A percentile compares a stretch with the other conserved stretches of the same genome.
Conservation (phyloP, 2,797 vertebrate genomes). For the Falco berigora region DNA sequence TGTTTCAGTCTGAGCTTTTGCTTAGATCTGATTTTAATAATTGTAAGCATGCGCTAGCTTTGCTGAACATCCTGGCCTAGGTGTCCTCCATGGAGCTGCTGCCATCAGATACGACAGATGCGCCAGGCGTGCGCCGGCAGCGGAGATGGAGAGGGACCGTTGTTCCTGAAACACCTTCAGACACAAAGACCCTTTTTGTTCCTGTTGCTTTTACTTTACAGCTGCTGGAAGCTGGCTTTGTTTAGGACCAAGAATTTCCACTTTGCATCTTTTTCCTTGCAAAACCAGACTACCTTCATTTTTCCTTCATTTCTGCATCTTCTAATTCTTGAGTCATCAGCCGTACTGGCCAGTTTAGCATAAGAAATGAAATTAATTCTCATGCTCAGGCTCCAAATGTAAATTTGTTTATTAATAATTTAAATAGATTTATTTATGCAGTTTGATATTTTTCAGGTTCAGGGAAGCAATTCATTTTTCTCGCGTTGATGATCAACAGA, state of each 20-base stretch:
- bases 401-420: slow-evolving; percentile 76
- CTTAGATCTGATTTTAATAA: not conserved
- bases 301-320: not conserved
- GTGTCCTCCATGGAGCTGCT: rapidly evolving
- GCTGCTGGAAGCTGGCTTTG: not conserved
- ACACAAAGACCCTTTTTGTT: not conserved
- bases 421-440: slow-evolving; percentile 73
- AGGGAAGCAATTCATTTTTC: slow-evolving; percentile 71
- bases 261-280: not conserved
- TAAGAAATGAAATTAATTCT: slow-evolving; percentile 73
- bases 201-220: not conserved
- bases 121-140: rapidly evolving
- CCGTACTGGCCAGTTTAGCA: slow-evolving; percentile 53
- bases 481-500: slow-evolving; percentile 49
- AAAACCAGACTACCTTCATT: not conserved
- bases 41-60: rapidly evolving
- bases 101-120: rapidly evolving
- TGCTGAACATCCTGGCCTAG: rapidly evolving
- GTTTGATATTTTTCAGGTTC: slow-evolving; percentile 75
- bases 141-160: not conserved
- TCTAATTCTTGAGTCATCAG: not conserved
- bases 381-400: slow-evolving; percentile 65
- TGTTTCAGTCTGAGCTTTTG: rapidly evolving
- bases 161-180: not conserved
- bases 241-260: not conserved